These are phyloP conservation scores for Ophioderma brevispina DNA, from an alignment of 35 echinoderm and acorn worm genomes.

Conservation along the genomic window DNA sequence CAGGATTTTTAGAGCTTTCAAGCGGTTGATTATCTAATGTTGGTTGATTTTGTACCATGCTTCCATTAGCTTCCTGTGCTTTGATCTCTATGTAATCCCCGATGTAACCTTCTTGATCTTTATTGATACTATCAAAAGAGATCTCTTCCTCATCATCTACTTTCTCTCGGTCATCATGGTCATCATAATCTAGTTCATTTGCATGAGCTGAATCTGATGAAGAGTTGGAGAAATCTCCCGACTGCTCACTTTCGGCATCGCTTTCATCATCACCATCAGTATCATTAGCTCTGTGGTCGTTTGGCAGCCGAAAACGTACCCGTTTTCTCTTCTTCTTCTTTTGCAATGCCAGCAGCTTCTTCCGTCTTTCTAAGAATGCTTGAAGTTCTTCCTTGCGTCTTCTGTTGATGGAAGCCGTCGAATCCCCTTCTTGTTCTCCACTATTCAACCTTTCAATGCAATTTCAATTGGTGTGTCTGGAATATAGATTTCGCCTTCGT, in stretches of 20 bases:
- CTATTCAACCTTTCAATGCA: background rate
- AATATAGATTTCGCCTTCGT: slow-evolving; percentile 53
- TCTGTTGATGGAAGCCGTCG: slow-evolving; percentile 49
- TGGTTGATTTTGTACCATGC: too few relatives aligned
- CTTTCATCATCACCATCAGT: background rate
- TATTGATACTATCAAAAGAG: too few relatives aligned
- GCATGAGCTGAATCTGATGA: too few relatives aligned
- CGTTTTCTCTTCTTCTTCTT: slow-evolving; percentile 42
- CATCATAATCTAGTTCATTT: too few relatives aligned
- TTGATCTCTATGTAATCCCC: too few relatives aligned
- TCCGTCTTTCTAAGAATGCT: slow-evolving; percentile 55
- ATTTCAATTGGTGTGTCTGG: slow-evolving; percentile 26
- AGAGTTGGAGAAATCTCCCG: too few relatives aligned
- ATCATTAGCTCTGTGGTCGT: background rate
- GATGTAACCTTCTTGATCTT: too few relatives aligned
- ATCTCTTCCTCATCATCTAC: too few relatives aligned
- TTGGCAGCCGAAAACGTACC: slow-evolving; percentile 60
- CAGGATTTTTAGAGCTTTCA: too few relatives aligned
- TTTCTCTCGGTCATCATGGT: too few relatives aligned
- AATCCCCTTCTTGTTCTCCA: background rate
- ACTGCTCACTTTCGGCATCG: background rate
- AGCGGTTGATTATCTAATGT: too few relatives aligned
- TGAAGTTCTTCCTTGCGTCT: slow-evolving; percentile 48
- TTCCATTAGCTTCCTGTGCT: too few relatives aligned
- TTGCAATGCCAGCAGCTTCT: slow-evolving; percentile 23